These are phyloP conservation scores for Leptogaster cylindrica DNA, from an alignment of 2,888 invertebrate genomes.

Conservation along the genomic window DNA sequence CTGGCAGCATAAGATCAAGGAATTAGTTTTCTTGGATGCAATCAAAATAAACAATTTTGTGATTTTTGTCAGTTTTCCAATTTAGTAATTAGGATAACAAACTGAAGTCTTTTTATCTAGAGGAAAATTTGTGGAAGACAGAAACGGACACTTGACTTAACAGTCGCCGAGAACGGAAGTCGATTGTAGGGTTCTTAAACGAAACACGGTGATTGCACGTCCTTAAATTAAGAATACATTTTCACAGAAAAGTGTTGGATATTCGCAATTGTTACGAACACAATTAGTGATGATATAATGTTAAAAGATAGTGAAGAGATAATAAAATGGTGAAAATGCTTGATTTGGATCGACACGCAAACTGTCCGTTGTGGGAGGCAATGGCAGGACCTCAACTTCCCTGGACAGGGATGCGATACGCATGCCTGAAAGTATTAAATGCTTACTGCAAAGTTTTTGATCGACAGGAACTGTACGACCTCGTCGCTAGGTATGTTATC, in stretches of 20 bases:
- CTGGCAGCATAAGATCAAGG: background rate
- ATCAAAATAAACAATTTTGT: constrained; percentile 24
- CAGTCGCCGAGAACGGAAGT: too few species aligned
- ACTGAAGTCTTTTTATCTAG: background rate
- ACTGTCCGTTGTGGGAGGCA: constrained; percentile 69
- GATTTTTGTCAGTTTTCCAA: constrained; percentile 34
- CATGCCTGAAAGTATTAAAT: constrained; percentile 82
- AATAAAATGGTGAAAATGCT: constrained; percentile 64
- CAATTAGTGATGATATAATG: background rate
- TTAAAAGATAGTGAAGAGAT: background rate
- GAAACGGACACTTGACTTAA: background rate
- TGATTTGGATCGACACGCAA: constrained; percentile 69
- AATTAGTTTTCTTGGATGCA: background rate
- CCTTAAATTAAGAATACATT: too few species aligned
- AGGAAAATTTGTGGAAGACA: background rate
- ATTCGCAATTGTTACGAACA: background rate
- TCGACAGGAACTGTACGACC: constrained; percentile 77
- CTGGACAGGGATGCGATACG: constrained; percentile 85
- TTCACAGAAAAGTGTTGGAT: background rate
- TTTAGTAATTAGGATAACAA: constrained; percentile 6
- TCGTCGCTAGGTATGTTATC: constrained; percentile 74
- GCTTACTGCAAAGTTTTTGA: constrained; percentile 89
- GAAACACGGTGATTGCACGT: too few species aligned
- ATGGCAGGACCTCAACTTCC: constrained; percentile 65
- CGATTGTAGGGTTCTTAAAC: too few species aligned